A percentile compares a stretch with the other conserved stretches of the same genome.
Conservation (phyloP, 2,888 invertebrate genomes). For the Meghimatium bilineatum region DNA sequence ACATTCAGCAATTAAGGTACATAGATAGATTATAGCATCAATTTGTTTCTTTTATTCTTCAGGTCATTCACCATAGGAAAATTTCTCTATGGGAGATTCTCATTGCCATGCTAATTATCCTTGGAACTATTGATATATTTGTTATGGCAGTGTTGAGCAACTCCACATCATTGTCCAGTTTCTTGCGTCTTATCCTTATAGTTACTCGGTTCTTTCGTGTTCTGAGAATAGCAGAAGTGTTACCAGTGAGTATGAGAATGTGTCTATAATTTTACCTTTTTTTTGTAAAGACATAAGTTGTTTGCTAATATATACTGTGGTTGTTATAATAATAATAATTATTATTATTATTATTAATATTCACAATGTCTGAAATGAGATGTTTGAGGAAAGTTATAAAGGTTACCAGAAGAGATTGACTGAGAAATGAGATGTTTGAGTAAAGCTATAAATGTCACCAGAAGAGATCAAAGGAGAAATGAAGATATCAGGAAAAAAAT, state of each 20-base stretch:
- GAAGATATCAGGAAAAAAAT: no score
- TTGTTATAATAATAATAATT: no score
- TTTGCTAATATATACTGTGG: no score
- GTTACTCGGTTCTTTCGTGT: slow-evolving; percentile 22
- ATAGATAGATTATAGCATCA: no score
- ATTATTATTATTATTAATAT: no score
- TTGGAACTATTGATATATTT: slow-evolving; percentile 26
- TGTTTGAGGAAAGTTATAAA: no score
- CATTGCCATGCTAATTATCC: not conserved
- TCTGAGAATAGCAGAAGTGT: slow-evolving; percentile 29
- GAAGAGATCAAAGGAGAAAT: no score
- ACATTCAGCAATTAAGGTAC: no score
- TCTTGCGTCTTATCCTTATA: not conserved
- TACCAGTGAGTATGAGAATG: slow-evolving; percentile 13
- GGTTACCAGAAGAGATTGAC: no score
- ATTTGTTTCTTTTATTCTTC: not conserved
- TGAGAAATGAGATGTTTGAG: no score
- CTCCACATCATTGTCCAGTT: not conserved
- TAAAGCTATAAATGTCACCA: no score
- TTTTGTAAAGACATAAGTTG: not conserved
- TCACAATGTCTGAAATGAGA: no score
- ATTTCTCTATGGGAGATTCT: slow-evolving; percentile 30
- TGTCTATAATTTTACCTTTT: not conserved
- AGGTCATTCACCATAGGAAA: not conserved
- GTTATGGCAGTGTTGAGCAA: not conserved